Evolutionary conservation across 2,888 invertebrate species (phyloP).

Genomic region (Orthonevra nobilis): DNA sequence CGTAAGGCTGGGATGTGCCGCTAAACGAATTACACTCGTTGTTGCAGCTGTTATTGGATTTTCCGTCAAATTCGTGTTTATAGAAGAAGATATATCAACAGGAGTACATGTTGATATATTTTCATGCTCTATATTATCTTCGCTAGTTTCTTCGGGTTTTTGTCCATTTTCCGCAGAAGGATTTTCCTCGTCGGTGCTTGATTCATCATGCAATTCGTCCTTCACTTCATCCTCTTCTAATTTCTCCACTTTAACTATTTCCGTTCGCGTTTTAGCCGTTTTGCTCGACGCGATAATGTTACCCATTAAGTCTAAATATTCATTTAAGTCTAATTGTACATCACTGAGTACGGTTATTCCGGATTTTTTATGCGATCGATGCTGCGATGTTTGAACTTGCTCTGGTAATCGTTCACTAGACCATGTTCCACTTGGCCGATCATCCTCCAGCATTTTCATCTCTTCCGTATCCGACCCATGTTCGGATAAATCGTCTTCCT

Average conservation of each 20-base stretch:
- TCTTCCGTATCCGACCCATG: constrained; percentile 64
- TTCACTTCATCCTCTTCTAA: constrained; percentile 77
- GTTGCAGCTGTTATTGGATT: constrained; percentile 72
- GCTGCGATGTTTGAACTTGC: background rate
- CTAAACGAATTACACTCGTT: constrained; percentile 79
- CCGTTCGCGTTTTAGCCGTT: constrained; percentile 74
- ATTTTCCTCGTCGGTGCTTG: background rate
- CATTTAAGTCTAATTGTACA: constrained; percentile 79
- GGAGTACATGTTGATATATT: background rate
- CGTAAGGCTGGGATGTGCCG: constrained; percentile 72
- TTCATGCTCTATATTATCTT: constrained; percentile 2
- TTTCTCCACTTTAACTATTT: constrained; percentile 77
- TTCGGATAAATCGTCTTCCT: constrained; percentile 74
- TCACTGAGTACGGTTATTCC: constrained; percentile 79
- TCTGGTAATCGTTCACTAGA: constrained; percentile 23
- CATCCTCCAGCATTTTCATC: constrained; percentile 68
- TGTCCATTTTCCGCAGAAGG: constrained; percentile 4
- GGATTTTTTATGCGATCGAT: constrained; percentile 44
- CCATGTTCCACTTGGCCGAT: constrained; percentile 28
- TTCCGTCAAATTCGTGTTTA: constrained; percentile 6
- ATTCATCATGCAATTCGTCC: too few relatives aligned
- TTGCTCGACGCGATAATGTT: constrained; percentile 79
- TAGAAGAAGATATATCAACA: constrained; percentile 7
- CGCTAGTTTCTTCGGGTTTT: constrained; percentile 6
- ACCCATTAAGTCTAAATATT: constrained; percentile 78